Percentiles rank a stretch among this genome's conserved stretches.
Evolutionary conservation across 2,888 invertebrate species (phyloP).

Genomic region (Ellobium chinense): DNA sequence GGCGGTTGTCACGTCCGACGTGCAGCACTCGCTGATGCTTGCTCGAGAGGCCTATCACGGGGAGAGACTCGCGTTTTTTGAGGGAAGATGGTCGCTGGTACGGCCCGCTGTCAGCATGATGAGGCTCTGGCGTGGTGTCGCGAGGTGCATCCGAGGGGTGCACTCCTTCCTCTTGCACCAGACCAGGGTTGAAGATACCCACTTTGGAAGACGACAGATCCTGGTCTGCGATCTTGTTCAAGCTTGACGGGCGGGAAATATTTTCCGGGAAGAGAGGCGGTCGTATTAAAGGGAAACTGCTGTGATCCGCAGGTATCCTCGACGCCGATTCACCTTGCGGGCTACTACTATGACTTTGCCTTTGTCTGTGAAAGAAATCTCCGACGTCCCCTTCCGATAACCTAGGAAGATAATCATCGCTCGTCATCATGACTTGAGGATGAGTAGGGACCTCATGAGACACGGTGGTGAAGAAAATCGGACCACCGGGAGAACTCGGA

Average conservation of each 20-base stretch:
- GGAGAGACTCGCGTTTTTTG: conserved; percentile 5
- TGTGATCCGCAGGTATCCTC: neutral
- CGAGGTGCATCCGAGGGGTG: neutral
- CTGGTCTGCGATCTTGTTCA: neutral
- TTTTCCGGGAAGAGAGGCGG: no score
- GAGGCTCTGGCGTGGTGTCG: neutral
- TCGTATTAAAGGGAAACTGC: neutral
- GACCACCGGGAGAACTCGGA: neutral
- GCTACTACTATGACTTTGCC: neutral
- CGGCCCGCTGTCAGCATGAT: neutral
- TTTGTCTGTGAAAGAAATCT: neutral
- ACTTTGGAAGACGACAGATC: neutral
- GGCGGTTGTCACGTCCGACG: neutral
- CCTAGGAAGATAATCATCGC: neutral
- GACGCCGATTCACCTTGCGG: neutral
- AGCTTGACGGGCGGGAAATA: no score
- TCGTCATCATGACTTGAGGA: no score
- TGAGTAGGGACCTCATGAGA: neutral
- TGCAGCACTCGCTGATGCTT: neutral
- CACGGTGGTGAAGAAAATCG: neutral
- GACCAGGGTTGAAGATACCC: neutral
- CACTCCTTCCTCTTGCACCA: neutral
- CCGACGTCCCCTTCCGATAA: neutral
- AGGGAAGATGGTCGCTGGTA: conserved; percentile 9
- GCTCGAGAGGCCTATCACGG: neutral